phyloP scores from a whole-genome alignment of 2,797 vertebrate species.

The Calcarius lapponicus region DNA sequence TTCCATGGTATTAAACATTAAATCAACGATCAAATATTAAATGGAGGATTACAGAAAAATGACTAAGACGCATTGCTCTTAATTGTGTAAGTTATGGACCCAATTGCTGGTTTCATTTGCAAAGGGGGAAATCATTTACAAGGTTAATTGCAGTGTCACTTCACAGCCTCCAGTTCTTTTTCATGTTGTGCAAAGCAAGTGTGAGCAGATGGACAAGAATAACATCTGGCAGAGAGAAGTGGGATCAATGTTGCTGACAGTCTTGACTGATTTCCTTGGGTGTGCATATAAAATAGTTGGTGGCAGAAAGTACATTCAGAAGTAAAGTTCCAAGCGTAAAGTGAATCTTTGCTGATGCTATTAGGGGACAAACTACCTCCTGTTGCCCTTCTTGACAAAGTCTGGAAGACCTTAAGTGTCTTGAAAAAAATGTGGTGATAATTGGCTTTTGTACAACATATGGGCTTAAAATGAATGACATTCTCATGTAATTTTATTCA shows the following conservation, averaged over 20 bases:
- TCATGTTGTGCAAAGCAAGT: slow-evolving; percentile 49
- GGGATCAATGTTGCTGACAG: slow-evolving; percentile 50
- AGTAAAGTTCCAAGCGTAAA: slow-evolving; percentile 16
- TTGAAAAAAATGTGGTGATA: neutral
- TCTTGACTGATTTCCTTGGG: slow-evolving; percentile 68
- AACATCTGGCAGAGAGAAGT: slow-evolving; percentile 71
- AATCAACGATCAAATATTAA: slow-evolving; percentile 70
- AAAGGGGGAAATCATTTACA: slow-evolving; percentile 64
- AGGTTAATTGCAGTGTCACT: slow-evolving; percentile 73
- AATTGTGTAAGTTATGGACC: slow-evolving; percentile 61
- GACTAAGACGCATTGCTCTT: slow-evolving; percentile 62
- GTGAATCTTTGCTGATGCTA: slow-evolving; percentile 13
- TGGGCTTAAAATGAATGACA: neutral
- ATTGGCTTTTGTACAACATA: neutral
- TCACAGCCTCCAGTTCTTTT: slow-evolving; percentile 62
- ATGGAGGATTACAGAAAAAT: slow-evolving; percentile 53
- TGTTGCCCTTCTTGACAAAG: neutral
- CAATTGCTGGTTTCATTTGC: slow-evolving; percentile 47
- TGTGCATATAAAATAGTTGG: slow-evolving; percentile 31
- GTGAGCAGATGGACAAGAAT: slow-evolving; percentile 70
- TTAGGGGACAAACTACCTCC: neutral
- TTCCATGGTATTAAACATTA: slow-evolving; percentile 51
- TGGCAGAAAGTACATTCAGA: slow-evolving; percentile 33
- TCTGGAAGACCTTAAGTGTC: neutral
- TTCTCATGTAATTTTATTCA: neutral